Conservation (phyloP, 2,113 vertebrate genomes). For the Myodes glareolus region DNA sequence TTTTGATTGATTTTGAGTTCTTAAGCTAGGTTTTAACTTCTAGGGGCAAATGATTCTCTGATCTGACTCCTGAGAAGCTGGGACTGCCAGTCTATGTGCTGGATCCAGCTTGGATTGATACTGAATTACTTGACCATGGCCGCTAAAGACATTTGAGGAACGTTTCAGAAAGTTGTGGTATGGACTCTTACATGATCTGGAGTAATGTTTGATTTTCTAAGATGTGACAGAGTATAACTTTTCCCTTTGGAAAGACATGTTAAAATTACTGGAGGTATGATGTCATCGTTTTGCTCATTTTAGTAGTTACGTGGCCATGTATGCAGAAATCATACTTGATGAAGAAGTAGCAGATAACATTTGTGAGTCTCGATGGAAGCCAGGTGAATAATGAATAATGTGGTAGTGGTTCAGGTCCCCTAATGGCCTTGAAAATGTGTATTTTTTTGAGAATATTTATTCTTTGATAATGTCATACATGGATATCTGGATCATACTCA, state of each 20-base stretch:
- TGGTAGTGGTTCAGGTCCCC: neutral
- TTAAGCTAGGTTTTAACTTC: neutral
- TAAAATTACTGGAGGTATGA: neutral
- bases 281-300: neutral
- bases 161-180: neutral
- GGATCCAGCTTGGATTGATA: neutral
- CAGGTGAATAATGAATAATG: neutral
- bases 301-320: neutral
- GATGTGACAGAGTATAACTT: neutral
- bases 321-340: neutral
- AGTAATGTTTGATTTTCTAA: conserved; percentile 35
- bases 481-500: neutral
- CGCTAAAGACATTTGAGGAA: neutral
- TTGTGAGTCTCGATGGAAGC: neutral
- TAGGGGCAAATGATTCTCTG: neutral
- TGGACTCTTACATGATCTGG: neutral
- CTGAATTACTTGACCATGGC: neutral
- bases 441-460: neutral
- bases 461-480: neutral
- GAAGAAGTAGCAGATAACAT: neutral
- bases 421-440: neutral
- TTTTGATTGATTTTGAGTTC: neutral
- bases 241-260: neutral
- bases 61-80: neutral
- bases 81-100: neutral